Evolutionary conservation across 2,888 invertebrate genomes (phyloP).

Genomic region (Dynastes tityus): DNA sequence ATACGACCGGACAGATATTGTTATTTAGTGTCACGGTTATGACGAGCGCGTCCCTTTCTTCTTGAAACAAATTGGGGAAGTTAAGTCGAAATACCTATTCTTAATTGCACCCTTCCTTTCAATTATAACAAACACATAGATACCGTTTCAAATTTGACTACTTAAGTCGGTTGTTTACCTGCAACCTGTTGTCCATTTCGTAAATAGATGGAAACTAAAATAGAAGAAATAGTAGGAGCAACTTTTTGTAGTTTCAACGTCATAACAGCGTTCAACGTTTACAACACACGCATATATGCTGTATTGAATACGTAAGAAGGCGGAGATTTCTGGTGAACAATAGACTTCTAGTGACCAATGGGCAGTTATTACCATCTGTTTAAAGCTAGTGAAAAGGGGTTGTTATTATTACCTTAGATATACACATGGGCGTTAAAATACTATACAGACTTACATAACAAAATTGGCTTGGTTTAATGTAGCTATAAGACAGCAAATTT

Average conservation of each 20-base stretch:
- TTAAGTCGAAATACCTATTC: slow-evolving; percentile 19
- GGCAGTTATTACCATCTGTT: slow-evolving; percentile 29
- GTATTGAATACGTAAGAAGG: slow-evolving; percentile 11
- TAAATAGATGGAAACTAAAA: neutral
- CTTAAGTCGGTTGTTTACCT: slow-evolving; percentile 31
- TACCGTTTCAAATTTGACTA: neutral
- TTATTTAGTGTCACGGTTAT: slow-evolving; percentile 60
- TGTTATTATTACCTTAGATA: no score
- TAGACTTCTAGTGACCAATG: slow-evolving; percentile 38
- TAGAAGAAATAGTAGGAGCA: neutral
- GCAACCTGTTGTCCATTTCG: slow-evolving; percentile 51
- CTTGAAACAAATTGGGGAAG: slow-evolving; percentile 41
- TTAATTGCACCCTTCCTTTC: slow-evolving; percentile 56
- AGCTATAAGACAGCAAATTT: no score
- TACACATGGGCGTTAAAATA: no score
- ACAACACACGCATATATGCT: neutral
- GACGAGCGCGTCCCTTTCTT: slow-evolving; percentile 55
- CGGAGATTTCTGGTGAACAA: slow-evolving; percentile 21
- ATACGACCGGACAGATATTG: slow-evolving; percentile 57
- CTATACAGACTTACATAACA: no score
- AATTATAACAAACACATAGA: slow-evolving; percentile 46
- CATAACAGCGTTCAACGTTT: neutral
- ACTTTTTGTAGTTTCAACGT: neutral
- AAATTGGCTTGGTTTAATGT: no score
- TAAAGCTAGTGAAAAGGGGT: neutral